Percentiles rank a stretch among this genome's conserved stretches.
Conservation (phyloP, 2,797 vertebrate species). For the Martes flavigula region DNA sequence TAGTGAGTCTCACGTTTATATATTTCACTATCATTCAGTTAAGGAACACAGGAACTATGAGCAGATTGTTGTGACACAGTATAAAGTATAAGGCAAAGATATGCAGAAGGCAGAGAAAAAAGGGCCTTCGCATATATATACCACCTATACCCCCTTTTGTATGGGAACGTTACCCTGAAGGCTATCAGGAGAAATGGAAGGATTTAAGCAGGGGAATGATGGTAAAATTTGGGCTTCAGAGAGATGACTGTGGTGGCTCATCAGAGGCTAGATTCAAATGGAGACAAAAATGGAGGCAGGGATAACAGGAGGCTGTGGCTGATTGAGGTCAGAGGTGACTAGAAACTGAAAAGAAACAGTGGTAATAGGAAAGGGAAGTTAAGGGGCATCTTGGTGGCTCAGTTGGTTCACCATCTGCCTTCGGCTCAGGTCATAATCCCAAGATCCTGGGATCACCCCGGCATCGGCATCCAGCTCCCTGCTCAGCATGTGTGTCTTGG, state of each 20-base stretch:
- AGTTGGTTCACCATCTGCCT: too few species aligned
- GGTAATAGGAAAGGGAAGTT: neutral
- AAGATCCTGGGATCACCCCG: too few species aligned
- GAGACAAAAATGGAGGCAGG: neutral
- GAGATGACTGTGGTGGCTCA: neutral
- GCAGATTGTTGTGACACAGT: neutral
- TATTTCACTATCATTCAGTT: neutral
- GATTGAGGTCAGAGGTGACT: neutral
- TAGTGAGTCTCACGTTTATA: neutral
- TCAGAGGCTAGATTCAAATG: neutral
- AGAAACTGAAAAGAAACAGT: slow-evolving; percentile 14
- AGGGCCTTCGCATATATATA: neutral
- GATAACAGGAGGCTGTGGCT: neutral
- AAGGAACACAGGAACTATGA: neutral
- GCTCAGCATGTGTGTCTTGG: too few species aligned
- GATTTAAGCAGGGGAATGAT: neutral
- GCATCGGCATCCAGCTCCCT: too few species aligned
- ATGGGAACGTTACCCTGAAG: neutral
- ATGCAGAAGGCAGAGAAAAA: neutral
- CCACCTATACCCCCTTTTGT: neutral
- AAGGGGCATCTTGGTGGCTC: too few species aligned
- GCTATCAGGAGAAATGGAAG: neutral
- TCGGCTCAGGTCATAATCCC: too few species aligned
- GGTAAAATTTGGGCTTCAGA: neutral
- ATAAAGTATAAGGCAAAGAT: neutral